Conservation (phyloP, 2,113 vertebrate species). For the Anseranas semipalmata region DNA sequence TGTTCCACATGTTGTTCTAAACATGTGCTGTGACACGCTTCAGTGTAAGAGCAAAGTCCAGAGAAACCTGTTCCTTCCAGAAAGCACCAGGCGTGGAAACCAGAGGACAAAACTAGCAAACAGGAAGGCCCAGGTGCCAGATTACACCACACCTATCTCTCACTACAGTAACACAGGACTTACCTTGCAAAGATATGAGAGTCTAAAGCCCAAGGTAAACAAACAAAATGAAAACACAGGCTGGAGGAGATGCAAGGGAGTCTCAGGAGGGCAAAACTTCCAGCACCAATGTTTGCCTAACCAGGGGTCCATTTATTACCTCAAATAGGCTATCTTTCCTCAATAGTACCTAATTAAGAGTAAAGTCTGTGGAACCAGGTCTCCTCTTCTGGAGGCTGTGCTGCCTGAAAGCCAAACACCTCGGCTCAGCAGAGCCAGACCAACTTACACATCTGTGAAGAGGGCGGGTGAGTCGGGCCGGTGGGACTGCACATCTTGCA, state of each 20-base stretch:
- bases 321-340: not conserved
- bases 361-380: not conserved
- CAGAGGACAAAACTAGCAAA: not conserved
- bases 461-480: slow-evolving; percentile 93
- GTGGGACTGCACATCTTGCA: slow-evolving; percentile 96
- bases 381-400: not conserved
- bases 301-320: not conserved
- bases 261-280: not conserved
- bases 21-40: rapidly evolving
- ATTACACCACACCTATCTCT: not conserved
- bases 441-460: slow-evolving; percentile 94
- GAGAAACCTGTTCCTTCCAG: not conserved
- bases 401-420: not conserved
- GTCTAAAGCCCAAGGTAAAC: not conserved
- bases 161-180: not conserved
- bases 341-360: not conserved
- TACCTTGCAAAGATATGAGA: not conserved
- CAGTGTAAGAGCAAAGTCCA: not conserved
- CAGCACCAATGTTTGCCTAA: not conserved
- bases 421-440: not conserved
- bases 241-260: not conserved
- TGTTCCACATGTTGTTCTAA: not conserved
- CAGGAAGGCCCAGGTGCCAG: not conserved
- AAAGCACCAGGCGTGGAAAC: not conserved
- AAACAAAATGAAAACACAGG: not conserved